Evolutionary conservation across 92 coral and sea anemone genomes (phyloP), one percentile per base, ranked within the genome.

Genomic region (Palythoa grandis): DNA sequence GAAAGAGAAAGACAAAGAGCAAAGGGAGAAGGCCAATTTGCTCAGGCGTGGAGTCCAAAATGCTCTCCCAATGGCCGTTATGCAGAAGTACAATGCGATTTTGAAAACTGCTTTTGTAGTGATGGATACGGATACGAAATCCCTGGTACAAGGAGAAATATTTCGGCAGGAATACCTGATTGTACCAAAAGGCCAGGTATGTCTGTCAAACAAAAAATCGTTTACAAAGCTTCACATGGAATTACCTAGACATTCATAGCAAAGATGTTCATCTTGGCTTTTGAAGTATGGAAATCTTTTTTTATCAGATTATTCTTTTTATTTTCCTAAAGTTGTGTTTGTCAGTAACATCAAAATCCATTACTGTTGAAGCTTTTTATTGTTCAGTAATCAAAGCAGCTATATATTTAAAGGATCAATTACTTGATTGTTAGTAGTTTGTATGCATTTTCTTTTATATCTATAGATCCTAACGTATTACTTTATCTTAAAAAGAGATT

Each of bases 1-100:
- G 95, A 92, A 76, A 90, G 86, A 24, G 98, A 94, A 77, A 90
- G 89, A 40, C 98, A 92, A 70, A 92, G 98, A n/a, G 89, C 93
- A 11, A 89, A 72, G 53, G 95, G 95, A 13, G 90, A 95, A 92
- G 83, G 83, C 53, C 74, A 89, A 76, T 38, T 67, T n/a, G 29
- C 72, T 43, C 91, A 87, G 20, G 88, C 91, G 14, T 91, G 86
- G 85, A 87, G 67, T 14, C 93, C 93, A 52, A 78, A 77, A 3
- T 94, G 98, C 66, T 72, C 74, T 54, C 80, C 90, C 13, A 90
- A 92, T 60, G 98, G 98, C 24, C 83, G 74, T 47, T 94, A 94
- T 78, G 89, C 89, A 52, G 79, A 78, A 43, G 82, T 80, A 29
- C 98, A 94, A 82, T 88, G 95, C 40, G 87, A 86, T 54, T 71